A percentile compares a stretch with the other conserved stretches of the same genome.
Conservation (phyloP, 30 jellyfish, hydroid and myxozoan species). For the Mastigias papua region DNA sequence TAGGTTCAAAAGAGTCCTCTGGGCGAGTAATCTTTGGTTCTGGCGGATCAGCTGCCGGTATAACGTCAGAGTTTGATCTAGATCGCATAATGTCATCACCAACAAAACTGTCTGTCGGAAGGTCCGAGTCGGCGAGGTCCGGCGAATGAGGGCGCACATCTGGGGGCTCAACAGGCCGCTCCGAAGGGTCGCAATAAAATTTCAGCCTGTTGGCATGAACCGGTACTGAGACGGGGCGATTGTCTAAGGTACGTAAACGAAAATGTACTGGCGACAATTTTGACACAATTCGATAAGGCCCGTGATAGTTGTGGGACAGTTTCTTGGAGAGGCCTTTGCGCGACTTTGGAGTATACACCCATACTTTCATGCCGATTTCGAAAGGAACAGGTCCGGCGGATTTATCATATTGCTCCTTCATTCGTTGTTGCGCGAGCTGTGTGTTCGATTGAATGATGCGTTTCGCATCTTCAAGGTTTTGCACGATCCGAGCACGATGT, state of each 20-base stretch:
- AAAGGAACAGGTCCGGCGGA: slow-evolving; percentile 23
- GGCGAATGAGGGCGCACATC: not conserved
- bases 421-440: slow-evolving; percentile 40
- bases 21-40: not conserved
- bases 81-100: not conserved
- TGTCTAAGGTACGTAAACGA: slow-evolving; percentile 5
- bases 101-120: not conserved
- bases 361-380: slow-evolving; percentile 39
- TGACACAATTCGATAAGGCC: slow-evolving; percentile 39
- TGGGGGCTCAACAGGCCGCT: slow-evolving; percentile 9
- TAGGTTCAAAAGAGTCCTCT: not conserved
- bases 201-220: slow-evolving; percentile 40
- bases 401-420: slow-evolving; percentile 41
- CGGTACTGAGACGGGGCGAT: slow-evolving; percentile 34
- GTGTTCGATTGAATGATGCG: slow-evolving; percentile 1
- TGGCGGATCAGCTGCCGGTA: not conserved
- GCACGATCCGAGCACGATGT: slow-evolving; percentile 22
- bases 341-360: slow-evolving; percentile 61
- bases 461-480: not conserved
- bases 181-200: slow-evolving; percentile 30
- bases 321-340: slow-evolving; percentile 52
- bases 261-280: slow-evolving; percentile 53
- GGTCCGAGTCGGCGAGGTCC: slow-evolving; percentile 13
- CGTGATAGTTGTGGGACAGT: slow-evolving; percentile 49
- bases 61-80: not conserved